phyloP scores from a whole-genome alignment of 2,113 vertebrate genomes.

The Alethe castanea region DNA sequence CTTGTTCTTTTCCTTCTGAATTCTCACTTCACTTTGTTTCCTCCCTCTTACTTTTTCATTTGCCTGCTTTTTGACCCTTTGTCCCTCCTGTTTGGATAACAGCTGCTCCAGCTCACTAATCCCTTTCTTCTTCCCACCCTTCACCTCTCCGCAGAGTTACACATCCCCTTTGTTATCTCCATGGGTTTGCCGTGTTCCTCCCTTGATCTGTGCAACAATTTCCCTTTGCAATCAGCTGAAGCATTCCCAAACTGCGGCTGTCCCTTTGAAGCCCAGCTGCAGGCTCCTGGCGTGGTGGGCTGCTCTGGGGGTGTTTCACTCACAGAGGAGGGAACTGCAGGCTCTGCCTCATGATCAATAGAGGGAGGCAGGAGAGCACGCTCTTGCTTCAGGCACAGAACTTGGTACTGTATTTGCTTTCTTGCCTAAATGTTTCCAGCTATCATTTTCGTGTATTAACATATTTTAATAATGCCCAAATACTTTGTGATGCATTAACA shows the following conservation, averaged over 20 bases:
- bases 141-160: neutral
- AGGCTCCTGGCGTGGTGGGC: neutral
- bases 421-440: neutral
- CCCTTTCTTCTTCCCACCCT: neutral
- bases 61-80: neutral
- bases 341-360: neutral
- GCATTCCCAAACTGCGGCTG: neutral
- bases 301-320: neutral
- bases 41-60: neutral
- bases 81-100: neutral
- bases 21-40: neutral
- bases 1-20: neutral
- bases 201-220: neutral
- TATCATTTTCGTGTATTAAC: neutral
- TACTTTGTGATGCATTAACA: neutral
- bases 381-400: neutral
- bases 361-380: neutral
- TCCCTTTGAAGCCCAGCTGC: neutral
- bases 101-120: neutral
- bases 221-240: neutral
- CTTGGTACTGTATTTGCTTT: neutral
- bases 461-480: neutral
- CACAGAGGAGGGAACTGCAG: neutral
- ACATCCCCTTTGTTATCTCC: neutral
- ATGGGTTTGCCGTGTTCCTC: accelerated